These are phyloP conservation scores for Hippocampus zosterae DNA, from an alignment of 2,113 vertebrate genomes.

Conservation along the genomic window DNA sequence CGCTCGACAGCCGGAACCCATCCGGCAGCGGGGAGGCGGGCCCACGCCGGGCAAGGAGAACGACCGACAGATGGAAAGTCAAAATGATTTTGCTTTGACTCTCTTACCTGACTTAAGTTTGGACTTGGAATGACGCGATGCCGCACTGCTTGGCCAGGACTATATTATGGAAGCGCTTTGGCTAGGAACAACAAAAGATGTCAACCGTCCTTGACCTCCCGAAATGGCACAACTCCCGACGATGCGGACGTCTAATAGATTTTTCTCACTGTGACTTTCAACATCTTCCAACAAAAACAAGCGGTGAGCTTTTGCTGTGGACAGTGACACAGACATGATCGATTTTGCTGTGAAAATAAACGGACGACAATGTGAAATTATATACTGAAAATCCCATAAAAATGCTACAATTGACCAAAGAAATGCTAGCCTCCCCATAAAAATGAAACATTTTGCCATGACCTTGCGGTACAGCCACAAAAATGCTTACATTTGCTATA, in stretches of 20 bases:
- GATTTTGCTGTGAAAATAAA: too few species aligned
- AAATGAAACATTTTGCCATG: too few species aligned
- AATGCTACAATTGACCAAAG: neutral
- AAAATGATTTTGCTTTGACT: conserved; percentile 6
- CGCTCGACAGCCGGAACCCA: conserved; percentile 69
- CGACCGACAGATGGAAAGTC: conserved; percentile 21
- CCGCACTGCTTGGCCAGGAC: neutral
- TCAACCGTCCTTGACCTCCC: neutral
- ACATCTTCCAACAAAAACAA: neutral
- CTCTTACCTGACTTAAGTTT: conserved; percentile 3
- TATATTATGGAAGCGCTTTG: neutral
- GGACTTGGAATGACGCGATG: neutral
- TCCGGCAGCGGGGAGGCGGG: conserved; percentile 43
- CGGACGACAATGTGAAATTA: neutral
- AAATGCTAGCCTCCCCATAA: neutral
- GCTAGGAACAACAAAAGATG: neutral
- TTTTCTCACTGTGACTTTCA: neutral
- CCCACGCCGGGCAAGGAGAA: conserved; percentile 18
- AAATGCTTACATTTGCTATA: too few species aligned
- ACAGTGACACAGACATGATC: neutral
- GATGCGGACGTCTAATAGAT: neutral
- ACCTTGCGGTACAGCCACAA: too few species aligned
- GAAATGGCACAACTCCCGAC: neutral
- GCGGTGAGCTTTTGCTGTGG: neutral
- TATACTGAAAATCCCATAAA: neutral